phyloP scores from a whole-genome alignment of 2,113 vertebrate genomes.

The Oceanites oceanicus region DNA sequence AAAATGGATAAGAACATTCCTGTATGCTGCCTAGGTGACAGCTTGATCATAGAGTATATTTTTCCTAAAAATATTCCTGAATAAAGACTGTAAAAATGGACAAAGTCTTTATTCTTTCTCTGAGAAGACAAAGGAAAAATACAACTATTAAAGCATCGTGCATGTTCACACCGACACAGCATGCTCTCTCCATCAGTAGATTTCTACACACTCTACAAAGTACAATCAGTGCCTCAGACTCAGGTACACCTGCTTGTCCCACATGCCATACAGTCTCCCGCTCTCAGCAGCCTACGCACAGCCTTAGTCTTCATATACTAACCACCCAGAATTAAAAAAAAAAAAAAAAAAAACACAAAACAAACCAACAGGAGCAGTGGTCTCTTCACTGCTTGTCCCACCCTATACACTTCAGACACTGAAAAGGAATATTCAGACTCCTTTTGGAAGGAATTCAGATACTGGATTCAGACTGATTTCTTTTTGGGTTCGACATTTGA shows the following conservation, averaged over 20 bases:
- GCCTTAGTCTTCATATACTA: neutral
- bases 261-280: neutral
- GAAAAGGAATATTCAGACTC: neutral
- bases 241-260: neutral
- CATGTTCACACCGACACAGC: neutral
- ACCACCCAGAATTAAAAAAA: neutral
- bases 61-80: neutral
- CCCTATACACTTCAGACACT: neutral
- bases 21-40: neutral
- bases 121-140: neutral
- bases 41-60: neutral
- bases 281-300: neutral
- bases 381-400: neutral
- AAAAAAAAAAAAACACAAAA: too few species aligned
- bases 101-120: neutral
- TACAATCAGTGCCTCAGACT: neutral
- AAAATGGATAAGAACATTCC: neutral
- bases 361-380: neutral
- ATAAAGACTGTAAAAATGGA: neutral
- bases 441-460: neutral
- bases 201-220: neutral
- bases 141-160: neutral
- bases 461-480: neutral
- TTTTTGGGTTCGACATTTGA: neutral
- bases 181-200: neutral